Evolutionary conservation across 2,888 invertebrate genomes (phyloP).

Genomic region (Lacanobia oleracea): DNA sequence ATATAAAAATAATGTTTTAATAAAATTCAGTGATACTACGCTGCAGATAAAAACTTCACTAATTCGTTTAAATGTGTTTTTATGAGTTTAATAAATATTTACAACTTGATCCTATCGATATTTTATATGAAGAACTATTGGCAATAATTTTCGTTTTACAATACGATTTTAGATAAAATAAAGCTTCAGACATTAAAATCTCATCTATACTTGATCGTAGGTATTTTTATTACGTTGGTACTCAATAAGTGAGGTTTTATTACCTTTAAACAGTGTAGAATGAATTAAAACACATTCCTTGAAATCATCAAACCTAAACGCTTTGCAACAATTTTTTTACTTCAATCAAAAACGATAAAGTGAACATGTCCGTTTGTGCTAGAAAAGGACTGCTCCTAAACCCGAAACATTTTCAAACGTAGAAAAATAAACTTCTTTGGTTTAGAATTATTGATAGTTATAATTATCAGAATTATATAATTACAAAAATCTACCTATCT

Average conservation of each 20-base stretch:
- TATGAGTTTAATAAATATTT: constrained; percentile 52
- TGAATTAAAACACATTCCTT: not conserved
- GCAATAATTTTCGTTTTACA: constrained; percentile 31
- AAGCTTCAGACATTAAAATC: constrained; percentile 26
- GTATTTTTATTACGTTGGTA: constrained; percentile 17
- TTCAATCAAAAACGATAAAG: constrained; percentile 41
- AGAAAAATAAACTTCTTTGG: constrained; percentile 63
- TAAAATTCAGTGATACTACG: not conserved
- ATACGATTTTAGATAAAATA: constrained; percentile 28
- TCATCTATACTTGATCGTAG: constrained; percentile 2
- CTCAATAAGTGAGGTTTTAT: not conserved
- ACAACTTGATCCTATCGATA: constrained; percentile 40
- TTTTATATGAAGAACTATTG: constrained; percentile 34
- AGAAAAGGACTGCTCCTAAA: constrained; percentile 39
- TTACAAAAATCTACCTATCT: constrained; percentile 29
- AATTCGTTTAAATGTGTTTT: constrained; percentile 18
- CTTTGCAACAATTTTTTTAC: not conserved
- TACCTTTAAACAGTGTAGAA: not conserved
- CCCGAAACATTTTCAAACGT: constrained; percentile 41
- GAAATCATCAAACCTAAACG: not conserved
- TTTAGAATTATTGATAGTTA: constrained; percentile 54
- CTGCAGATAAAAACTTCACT: not conserved
- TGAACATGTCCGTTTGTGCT: constrained; percentile 62
- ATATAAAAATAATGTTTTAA: not conserved
- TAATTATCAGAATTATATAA: constrained; percentile 35